A percentile compares a stretch with the other conserved stretches of the same genome.
Evolutionary conservation across 1,140 invertebrate species (phyloP).

Genomic region (Drosophila chauvacae): DNA sequence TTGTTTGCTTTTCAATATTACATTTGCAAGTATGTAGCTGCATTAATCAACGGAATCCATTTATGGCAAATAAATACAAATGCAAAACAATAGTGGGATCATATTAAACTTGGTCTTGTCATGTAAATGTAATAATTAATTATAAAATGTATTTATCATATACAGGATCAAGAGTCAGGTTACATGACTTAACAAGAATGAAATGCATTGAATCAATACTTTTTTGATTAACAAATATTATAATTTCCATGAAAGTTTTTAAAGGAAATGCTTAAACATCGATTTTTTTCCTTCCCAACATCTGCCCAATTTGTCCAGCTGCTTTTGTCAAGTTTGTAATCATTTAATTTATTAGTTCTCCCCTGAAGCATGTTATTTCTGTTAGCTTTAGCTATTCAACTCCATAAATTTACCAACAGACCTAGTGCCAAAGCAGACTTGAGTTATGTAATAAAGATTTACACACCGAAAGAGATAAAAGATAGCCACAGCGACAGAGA

Average conservation of each 20-base stretch:
- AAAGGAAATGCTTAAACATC: not conserved
- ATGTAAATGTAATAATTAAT: not conserved
- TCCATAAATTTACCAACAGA: conserved; percentile 13
- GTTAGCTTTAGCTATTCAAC: conserved; percentile 4
- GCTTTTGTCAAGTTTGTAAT: not conserved
- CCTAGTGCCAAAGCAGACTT: conserved; percentile 22
- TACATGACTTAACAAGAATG: too few relatives aligned
- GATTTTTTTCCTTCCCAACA: not conserved
- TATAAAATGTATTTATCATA: not conserved
- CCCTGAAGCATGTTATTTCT: conserved; percentile 12
- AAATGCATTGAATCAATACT: too few relatives aligned
- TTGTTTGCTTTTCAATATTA: conserved; percentile 2
- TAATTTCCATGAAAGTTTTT: not conserved
- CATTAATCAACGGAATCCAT: conserved; percentile 10
- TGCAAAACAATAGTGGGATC: too few relatives aligned
- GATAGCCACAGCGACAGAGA: conserved; percentile 41
- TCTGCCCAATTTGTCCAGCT: not conserved
- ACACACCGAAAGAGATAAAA: conserved; percentile 36
- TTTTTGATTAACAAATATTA: not conserved
- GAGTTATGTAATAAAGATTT: conserved; percentile 53
- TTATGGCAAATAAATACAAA: not conserved
- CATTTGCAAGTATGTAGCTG: not conserved
- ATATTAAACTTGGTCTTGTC: not conserved
- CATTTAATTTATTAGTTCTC: conserved; percentile 14
- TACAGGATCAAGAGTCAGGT: not conserved